Evolutionary conservation across 2,888 invertebrate species (phyloP).

Genomic region (Drosophila pullipes): DNA sequence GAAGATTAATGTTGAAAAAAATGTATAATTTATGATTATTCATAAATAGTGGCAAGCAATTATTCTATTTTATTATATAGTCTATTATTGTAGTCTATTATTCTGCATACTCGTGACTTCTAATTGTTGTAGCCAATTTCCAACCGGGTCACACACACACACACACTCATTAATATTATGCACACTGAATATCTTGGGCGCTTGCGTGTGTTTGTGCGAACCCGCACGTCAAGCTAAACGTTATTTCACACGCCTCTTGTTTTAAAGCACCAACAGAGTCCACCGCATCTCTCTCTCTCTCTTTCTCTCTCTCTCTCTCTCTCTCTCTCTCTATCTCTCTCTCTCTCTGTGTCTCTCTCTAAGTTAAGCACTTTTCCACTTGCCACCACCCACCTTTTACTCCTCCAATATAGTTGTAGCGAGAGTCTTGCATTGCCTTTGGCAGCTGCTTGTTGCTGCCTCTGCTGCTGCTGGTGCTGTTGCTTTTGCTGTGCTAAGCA

Average conservation of each 20-base stretch:
- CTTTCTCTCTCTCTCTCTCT: not conserved
- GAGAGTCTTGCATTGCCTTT: conserved; percentile 33
- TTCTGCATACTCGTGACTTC: not conserved
- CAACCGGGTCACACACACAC: conserved; percentile 25
- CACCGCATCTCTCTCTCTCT: not conserved
- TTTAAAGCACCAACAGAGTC: conserved; percentile 52
- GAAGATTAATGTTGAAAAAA: not conserved
- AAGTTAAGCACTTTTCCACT: conserved; percentile 23
- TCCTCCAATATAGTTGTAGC: not conserved
- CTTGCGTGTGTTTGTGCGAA: conserved; percentile 31
- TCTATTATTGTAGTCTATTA: not conserved
- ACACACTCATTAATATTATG: not conserved
- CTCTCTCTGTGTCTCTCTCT: not conserved
- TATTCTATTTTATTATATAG: no score
- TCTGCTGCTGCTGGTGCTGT: conserved; percentile 16
- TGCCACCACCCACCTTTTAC: not conserved
- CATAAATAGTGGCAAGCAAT: no score
- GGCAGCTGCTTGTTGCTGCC: conserved; percentile 41
- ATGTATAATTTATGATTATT: not conserved
- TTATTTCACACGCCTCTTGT: conserved; percentile 77
- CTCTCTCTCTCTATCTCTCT: not conserved
- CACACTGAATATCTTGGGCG: conserved; percentile 12
- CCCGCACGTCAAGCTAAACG: conserved; percentile 66
- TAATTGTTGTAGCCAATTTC: conserved; percentile 23
- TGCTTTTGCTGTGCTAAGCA: conserved; percentile 64